Evolutionary conservation across 2,888 invertebrate species (phyloP), one percentile per base, ranked within the genome.

Genomic region (Tuberolachnus salignus): DNA sequence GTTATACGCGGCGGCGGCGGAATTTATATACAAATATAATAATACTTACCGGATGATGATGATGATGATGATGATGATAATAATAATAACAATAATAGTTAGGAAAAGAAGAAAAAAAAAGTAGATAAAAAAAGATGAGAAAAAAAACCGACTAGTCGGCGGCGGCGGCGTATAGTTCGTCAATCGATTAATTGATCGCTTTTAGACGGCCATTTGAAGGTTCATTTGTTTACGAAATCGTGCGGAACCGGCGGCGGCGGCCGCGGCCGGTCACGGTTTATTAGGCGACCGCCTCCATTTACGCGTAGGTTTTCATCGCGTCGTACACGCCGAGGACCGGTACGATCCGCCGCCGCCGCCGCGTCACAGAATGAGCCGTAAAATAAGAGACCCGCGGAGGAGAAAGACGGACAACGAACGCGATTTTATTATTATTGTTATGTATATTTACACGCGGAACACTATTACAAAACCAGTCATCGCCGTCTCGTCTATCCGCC

Each of bases 211-310:
- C 81, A 80, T 81, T 81, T 81, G 81, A 81, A 81, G 81, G 81
- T 81, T 81, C 80, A 81, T 81, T 81, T 81, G 81, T 81, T 81
- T 81, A 80, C 64, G 81, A 81, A 81, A 81, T 81, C 81, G 81
- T 81, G 81, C 81, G 81, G 81, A 74, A 81, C 78, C 67, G 34
- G 34, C 34, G 34, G 34, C 34, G 34, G 34, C 34, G 34, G 34
- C 34, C 3, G 57, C 78, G 59, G 67, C 78, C 61, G 78, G 78
- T 78, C 69, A 78, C 59, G 78, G 78, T 69, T 59, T 78, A 78
- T 78, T 78, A 78, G 69, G 42, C 78, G 67, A 59, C 75, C 75
- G 75, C 66, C 57, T 55, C 42, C 72, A 26, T 63, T 34, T 34
- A 34, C 55, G 23, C 75, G 64, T 44, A 67, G 34, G 3, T 34